These are phyloP conservation scores for Odocoileus virginianus DNA, from an alignment of 2,113 vertebrate species.

Conservation along the genomic window DNA sequence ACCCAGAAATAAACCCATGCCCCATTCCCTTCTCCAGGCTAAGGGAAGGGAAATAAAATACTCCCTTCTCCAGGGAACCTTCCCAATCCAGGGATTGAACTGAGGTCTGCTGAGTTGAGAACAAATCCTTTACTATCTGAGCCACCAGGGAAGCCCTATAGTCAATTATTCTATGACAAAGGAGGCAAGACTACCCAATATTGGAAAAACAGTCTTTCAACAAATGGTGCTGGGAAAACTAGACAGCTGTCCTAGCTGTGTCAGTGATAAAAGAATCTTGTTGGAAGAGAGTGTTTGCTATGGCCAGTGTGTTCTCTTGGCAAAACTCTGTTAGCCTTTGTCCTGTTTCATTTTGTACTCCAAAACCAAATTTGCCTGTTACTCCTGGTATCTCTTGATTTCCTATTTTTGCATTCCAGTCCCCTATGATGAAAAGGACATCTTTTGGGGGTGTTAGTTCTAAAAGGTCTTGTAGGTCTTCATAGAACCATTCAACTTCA, in stretches of 20 bases:
- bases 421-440: neutral
- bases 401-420: neutral
- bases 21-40: neutral
- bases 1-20: neutral
- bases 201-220: neutral
- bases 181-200: neutral
- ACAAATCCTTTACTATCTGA: neutral
- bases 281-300: neutral
- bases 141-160: neutral
- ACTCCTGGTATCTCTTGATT: neutral
- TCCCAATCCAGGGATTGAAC: neutral
- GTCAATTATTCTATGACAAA: neutral
- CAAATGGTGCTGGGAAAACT: neutral
- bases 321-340: neutral
- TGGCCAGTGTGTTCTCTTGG: accelerated
- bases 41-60: neutral
- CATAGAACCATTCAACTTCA: neutral
- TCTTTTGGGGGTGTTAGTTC: accelerated
- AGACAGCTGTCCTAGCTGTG: neutral
- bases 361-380: neutral
- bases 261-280: neutral
- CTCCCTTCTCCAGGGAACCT: neutral
- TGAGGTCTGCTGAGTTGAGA: accelerated
- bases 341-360: neutral
- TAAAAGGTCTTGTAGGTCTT: neutral